Evolutionary conservation across 2,113 vertebrate genomes (phyloP).

Genomic region (Apteryx owenii): DNA sequence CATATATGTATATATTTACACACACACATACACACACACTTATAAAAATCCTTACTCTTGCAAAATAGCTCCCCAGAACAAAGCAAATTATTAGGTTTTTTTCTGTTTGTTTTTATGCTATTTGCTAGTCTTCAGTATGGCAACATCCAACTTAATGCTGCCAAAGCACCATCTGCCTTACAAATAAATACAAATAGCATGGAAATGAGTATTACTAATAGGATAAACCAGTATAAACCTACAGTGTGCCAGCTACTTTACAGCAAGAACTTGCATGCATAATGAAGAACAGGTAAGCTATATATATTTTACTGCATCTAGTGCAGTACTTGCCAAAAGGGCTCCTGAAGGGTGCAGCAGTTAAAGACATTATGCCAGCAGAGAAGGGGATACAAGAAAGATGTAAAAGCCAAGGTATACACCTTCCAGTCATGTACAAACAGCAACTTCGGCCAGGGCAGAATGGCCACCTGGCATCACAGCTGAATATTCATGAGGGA

Average conservation of each 20-base stretch:
- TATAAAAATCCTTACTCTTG: neutral
- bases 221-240: neutral
- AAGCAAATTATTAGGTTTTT: neutral
- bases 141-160: neutral
- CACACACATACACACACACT: too few species aligned
- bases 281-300: neutral
- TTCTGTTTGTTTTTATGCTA: neutral
- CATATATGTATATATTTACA: neutral
- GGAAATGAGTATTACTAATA: neutral
- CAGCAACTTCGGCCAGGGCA: neutral
- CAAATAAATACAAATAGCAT: neutral
- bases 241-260: neutral
- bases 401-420: conserved; percentile 3
- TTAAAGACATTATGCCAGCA: conserved; percentile 10
- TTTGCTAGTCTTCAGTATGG: neutral
- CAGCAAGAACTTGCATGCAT: neutral
- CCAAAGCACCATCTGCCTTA: neutral
- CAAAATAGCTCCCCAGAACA: neutral
- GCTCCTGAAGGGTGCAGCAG: neutral
- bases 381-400: neutral
- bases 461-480: neutral
- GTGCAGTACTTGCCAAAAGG: neutral
- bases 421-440: neutral
- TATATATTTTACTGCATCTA: neutral
- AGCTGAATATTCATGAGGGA: neutral